Base-by-base conservation (phyloP, 2,888 invertebrate genomes). In the Melanchra persicariae region DNA sequence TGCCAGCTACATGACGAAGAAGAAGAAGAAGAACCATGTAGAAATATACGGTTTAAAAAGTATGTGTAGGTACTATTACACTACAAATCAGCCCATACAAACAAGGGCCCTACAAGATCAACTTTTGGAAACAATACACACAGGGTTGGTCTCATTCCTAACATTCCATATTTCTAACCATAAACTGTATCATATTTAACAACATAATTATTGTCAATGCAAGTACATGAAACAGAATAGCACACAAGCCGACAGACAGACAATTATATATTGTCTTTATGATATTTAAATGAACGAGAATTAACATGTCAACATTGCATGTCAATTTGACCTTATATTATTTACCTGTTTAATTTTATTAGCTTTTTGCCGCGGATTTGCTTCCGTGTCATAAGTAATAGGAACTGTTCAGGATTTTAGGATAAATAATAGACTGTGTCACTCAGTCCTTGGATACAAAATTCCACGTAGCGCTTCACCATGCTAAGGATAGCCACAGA, bases 291-390 rank as follows among this genome's bases (percentile, higher is more conserved):
- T 78, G 54, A 78, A 51, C 51, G 66, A 74, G 70, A 55, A 78
- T 78, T 78, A 78, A 78, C 65, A 78, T 78, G 78, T 74, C 79
- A 78, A 74, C 55, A 64, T 78, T 55, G 78, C 78, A 62, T 78
- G 78, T 74, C n/a, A 24, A 66, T 37, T 12, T 30, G 54, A 57
- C 63, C 63, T 74, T 62, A 77, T 75, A 61, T 71, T 57, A 73
- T 55, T 70, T 63, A 79, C 52, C 57, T 70, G 67, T 74, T 75
- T 57, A 37, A 54, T 22, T 37, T 37, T 22, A 22, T n/a, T 17
- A 37, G 57, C 22, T 22, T 22, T 22, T 37, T 37, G 6, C 24
- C 7, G 22, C 8, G 37, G 22, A 7, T 57, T 40, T 37, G 15
- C 37, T 57, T 57, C 8, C 2, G 8, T 37, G 15, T 7, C 3